A percentile compares a stretch with the other conserved stretches of the same genome.
Evolutionary conservation across 2,888 invertebrate species (phyloP).

Genomic region (Rambutsinella grinnellia): DNA sequence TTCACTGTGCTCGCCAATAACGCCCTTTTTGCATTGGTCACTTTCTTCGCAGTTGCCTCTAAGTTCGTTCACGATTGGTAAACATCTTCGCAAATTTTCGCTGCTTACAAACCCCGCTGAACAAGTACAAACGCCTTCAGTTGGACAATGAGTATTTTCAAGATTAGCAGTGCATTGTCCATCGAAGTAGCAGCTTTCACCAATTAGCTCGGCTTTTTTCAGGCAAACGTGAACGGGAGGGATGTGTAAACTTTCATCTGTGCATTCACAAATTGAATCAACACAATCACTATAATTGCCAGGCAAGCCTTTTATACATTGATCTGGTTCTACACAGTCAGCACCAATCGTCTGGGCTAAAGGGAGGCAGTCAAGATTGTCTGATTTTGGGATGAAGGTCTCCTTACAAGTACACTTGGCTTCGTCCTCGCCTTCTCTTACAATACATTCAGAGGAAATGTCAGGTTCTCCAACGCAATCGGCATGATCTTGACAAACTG

Average conservation of each 20-base stretch:
- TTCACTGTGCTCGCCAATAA: not conserved
- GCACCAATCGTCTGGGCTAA: not conserved
- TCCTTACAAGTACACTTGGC: not conserved
- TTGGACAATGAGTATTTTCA: not conserved
- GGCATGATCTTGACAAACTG: not conserved
- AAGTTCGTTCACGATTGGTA: not conserved
- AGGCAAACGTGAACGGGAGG: not conserved
- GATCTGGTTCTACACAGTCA: not conserved
- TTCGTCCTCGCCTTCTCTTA: not conserved
- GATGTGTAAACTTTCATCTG: not conserved
- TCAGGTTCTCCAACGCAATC: not conserved
- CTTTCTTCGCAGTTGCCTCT: not conserved
- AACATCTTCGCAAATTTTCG: no score
- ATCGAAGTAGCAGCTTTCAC: not conserved
- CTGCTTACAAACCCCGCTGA: not conserved
- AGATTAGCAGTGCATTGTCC: slow-evolving; percentile 1
- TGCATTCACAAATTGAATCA: not conserved
- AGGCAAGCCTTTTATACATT: not conserved
- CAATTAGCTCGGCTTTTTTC: not conserved
- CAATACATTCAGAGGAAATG: not conserved
- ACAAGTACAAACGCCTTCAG: not conserved
- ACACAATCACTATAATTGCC: not conserved
- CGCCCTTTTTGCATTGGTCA: not conserved
- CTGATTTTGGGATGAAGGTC: not conserved
- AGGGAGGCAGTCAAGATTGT: not conserved